These are phyloP conservation scores for Chironomus riparius DNA, from an alignment of 2,888 invertebrate species.

Conservation along the genomic window DNA sequence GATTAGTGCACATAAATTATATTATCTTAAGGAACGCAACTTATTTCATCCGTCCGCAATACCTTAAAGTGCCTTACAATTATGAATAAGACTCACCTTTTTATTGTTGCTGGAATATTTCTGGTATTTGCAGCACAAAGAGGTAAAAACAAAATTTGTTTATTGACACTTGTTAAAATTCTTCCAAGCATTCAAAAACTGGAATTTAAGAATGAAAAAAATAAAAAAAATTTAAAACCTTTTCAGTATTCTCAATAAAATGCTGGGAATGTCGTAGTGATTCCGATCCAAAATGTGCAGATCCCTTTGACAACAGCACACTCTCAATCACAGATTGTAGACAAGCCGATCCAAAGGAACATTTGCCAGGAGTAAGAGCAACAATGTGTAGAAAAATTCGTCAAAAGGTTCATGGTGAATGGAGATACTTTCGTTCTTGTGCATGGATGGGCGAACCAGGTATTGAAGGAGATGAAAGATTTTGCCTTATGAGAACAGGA, in stretches of 20 bases:
- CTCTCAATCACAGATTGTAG: constrained; percentile 76
- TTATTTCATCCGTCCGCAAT: background rate
- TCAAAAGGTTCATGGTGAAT: constrained; percentile 83
- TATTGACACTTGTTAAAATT: background rate
- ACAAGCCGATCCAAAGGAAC: constrained; percentile 50
- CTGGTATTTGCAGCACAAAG: constrained; percentile 7
- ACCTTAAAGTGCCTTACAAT: background rate
- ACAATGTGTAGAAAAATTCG: constrained; percentile 87
- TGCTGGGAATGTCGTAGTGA: constrained; percentile 89
- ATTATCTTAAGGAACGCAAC: background rate
- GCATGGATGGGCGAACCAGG: constrained; percentile 87
- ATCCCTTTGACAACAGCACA: constrained; percentile 85
- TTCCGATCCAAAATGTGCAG: constrained; percentile 80
- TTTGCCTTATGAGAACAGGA: constrained; percentile 82
- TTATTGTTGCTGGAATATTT: background rate
- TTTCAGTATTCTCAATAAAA: constrained; percentile 60
- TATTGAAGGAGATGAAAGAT: constrained; percentile 79
- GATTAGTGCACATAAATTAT: background rate
- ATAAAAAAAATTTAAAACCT: constrained; percentile 1
- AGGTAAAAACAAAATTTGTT: constrained; percentile 7
- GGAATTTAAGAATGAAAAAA: background rate
- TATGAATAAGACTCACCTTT: constrained; percentile 1
- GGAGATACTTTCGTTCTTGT: constrained; percentile 81
- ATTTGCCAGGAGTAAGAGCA: constrained; percentile 59
- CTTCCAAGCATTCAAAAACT: background rate